Base-by-base conservation (phyloP, 2,797 vertebrate species). In the Melanotaenia parkinsoni region DNA sequence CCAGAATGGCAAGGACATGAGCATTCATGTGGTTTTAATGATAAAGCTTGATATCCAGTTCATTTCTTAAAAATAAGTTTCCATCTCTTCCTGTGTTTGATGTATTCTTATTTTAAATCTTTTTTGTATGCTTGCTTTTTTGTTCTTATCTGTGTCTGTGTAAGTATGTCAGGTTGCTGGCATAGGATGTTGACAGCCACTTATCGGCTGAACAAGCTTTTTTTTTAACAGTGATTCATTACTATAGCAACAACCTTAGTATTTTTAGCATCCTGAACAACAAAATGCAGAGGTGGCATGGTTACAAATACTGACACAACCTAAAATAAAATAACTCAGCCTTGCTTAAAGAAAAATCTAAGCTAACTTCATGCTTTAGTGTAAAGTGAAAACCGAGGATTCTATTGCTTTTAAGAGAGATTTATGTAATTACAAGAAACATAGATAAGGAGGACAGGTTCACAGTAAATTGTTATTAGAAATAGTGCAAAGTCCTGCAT, bases 211-310 rank as follows among this genome's bases (percentile, higher is more conserved):
- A 38, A 37, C 3, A 35, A 16, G 33, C 57, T 18, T 18, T 7
- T 18, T 43, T 37, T 61, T 24, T 60, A 43, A 35, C 30, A 71
- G 57, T 45, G n/a, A 72, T 37, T 10, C 54, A 72, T 68, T 50
- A 28, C 85, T 70, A 77, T 77, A 74, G 74, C 64, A 87, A 79
- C 78, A 72, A 45, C 54, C 50, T 0, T 0, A 30, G 37, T 76
- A 77, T 77, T 80, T 86, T 80, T 76, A 74, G 43, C 28, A 59
- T 20, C 53, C 50, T 62, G 37, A 40, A 61, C 37, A 43, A 58
- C 20, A 59, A 47, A n/a, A 47, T 47, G 45, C 45, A 47, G 45
- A n/a, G 20, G 20, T n/a, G 2, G 45, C 20, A n/a, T 3, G 20
- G 20, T n/a, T 47, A n/a, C 45, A 63, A 68, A 68, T 70, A 66